Conservation (phyloP, 1,140 invertebrate species). For the Cotesia vestalis region DNA sequence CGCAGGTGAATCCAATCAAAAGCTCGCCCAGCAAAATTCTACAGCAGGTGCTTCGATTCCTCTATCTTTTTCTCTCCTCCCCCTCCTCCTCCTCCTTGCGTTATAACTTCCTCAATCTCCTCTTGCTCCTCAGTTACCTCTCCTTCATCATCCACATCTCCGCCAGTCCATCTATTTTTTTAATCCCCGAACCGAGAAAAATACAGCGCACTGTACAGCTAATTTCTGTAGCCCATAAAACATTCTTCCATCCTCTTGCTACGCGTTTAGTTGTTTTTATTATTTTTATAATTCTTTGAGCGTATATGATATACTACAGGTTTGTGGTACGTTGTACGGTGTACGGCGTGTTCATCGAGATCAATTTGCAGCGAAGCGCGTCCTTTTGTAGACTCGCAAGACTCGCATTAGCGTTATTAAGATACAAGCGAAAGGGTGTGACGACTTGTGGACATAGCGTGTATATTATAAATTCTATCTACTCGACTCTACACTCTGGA, state of each 20-base stretch:
- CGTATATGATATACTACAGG: no score
- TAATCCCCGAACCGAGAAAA: background rate
- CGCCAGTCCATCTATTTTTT: slow-evolving; percentile 11
- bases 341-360: background rate
- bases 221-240: slow-evolving; percentile 48
- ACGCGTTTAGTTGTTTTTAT: background rate
- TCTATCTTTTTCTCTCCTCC: slow-evolving; percentile 22
- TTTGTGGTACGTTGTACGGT: no score
- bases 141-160: slow-evolving; percentile 11
- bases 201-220: slow-evolving; percentile 25
- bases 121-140: background rate
- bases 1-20: slow-evolving; percentile 54
- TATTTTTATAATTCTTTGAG: slow-evolving; percentile 39
- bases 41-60: slow-evolving; percentile 46
- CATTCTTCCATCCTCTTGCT: slow-evolving; percentile 35
- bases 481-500: no score
- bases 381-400: slow-evolving; percentile 28
- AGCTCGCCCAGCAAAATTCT: slow-evolving; percentile 36
- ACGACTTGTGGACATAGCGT: slow-evolving; percentile 7
- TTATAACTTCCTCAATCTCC: background rate
- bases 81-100: slow-evolving; percentile 33
- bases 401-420: slow-evolving; percentile 33
- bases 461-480: no score
- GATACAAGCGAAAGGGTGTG: slow-evolving; percentile 6
- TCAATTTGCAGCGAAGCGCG: slow-evolving; percentile 25